phyloP scores from a whole-genome alignment of 2,113 vertebrate genomes.

The Pseudopodoces humilis region DNA sequence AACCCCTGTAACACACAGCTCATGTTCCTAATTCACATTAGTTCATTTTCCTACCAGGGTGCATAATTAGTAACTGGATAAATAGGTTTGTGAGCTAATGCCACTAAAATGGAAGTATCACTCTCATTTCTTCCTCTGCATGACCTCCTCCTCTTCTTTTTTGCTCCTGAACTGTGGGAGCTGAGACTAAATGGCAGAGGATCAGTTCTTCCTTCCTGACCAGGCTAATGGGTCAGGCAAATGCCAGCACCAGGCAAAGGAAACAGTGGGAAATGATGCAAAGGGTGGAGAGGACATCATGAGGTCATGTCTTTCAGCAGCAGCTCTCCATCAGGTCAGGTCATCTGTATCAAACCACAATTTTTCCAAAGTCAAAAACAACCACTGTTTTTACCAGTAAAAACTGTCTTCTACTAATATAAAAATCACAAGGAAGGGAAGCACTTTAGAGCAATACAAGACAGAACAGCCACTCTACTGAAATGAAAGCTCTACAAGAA shows the following conservation, averaged over 20 bases:
- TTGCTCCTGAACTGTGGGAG: neutral
- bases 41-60: neutral
- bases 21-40: neutral
- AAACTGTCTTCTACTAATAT: neutral
- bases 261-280: neutral
- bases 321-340: neutral
- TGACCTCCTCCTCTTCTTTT: neutral
- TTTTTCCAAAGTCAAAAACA: neutral
- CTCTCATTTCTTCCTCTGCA: neutral
- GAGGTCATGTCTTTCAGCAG: slow-evolving; percentile 8
- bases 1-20: neutral
- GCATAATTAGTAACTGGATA: neutral
- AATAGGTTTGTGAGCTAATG: neutral
- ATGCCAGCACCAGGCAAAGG: neutral
- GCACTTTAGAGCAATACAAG: neutral
- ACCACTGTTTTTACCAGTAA: neutral
- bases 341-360: neutral
- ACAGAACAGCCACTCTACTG: neutral
- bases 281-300: neutral
- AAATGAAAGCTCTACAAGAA: rapidly evolving
- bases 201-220: neutral
- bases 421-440: neutral
- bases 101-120: neutral
- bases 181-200: neutral
- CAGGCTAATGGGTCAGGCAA: neutral